These are phyloP conservation scores for Drosophila prosaltans DNA, from an alignment of 1,140 invertebrate genomes.

Conservation along the genomic window DNA sequence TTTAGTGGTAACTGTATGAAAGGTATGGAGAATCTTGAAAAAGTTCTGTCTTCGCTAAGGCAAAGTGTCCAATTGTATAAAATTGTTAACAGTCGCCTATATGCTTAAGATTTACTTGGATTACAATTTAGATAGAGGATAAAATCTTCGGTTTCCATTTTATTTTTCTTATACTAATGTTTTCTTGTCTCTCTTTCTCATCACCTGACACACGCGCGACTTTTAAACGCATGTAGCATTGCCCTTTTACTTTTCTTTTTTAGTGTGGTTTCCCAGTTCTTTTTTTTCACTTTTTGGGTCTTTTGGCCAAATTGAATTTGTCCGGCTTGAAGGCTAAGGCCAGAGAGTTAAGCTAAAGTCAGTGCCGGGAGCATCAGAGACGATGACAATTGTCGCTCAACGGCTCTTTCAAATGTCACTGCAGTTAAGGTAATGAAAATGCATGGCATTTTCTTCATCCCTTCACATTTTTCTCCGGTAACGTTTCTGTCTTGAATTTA, in stretches of 20 bases:
- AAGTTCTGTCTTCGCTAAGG: no score
- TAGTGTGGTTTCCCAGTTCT: conserved; percentile 37
- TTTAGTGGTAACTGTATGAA: no score
- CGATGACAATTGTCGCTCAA: conserved; percentile 66
- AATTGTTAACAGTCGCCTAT: no score
- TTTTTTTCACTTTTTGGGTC: conserved; percentile 21
- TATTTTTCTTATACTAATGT: not conserved
- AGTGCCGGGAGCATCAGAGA: conserved; percentile 13
- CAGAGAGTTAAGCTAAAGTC: conserved; percentile 44
- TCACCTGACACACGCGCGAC: conserved; percentile 70
- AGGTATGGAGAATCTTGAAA: no score
- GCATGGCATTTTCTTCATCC: conserved; percentile 43
- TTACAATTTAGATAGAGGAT: not conserved
- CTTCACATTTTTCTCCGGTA: conserved; percentile 10
- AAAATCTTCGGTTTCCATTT: not conserved
- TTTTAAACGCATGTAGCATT: conserved; percentile 65
- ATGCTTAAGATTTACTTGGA: no score
- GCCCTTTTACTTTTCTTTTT: conserved; percentile 37
- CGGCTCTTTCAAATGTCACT: conserved; percentile 44
- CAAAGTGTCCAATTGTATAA: no score
- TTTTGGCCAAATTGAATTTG: conserved; percentile 70
- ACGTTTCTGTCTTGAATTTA: conserved; percentile 33
- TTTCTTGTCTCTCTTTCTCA: conserved; percentile 11
- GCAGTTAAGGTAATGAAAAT: conserved; percentile 68
- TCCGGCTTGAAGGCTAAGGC: conserved; percentile 66